Evolutionary conservation across 2,888 invertebrate genomes (phyloP), one percentile per base, ranked within the genome.

Genomic region (Synanthedon formicaeformis): DNA sequence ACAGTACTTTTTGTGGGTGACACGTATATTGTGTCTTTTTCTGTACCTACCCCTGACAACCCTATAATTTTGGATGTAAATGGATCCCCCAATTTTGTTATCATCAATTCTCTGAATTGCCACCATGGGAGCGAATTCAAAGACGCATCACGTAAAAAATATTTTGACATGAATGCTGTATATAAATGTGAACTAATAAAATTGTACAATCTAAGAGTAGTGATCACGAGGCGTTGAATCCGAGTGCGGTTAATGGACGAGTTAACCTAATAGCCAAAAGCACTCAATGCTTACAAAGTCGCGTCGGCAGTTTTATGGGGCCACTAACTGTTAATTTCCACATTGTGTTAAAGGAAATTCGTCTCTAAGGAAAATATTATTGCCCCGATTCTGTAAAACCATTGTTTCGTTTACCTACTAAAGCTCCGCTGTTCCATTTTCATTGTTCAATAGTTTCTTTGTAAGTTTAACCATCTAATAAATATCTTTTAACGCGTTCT

Each of bases 271-370:
- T 84, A 85, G 86, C 83, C 69, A 70, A 86, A 86, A 86, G 82
- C 86, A 83, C 84, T 86, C 84, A 82, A 84, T 84, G 86, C 84
- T 78, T 80, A 82, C 82, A 80, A 81, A 84, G 79, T 84, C 81
- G 73, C 78, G 70, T 66, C 73, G 78, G 75, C 72, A 78, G 71
- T 75, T 82, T 82, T 84, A 84, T 80, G 77, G 71, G 64, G 62
- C 75, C 75, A 79, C 81, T 81, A 81, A 80, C 84, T 76, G 85
- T 80, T 85, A 83, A 84, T 84, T 82, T 83, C 78, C 80, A 75
- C 78, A 75, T 78, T 76, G 73, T 73, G 75, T 73, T 74, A 77
- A 72, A 77, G 77, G 69, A 78, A 81, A 78, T 73, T 76, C 73
- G 73, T 77, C 76, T 76, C 71, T 72, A 67, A 74, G 71, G 75